Evolutionary conservation across 2,797 vertebrate genomes (phyloP).

Genomic region (Smutsia temminckii): DNA sequence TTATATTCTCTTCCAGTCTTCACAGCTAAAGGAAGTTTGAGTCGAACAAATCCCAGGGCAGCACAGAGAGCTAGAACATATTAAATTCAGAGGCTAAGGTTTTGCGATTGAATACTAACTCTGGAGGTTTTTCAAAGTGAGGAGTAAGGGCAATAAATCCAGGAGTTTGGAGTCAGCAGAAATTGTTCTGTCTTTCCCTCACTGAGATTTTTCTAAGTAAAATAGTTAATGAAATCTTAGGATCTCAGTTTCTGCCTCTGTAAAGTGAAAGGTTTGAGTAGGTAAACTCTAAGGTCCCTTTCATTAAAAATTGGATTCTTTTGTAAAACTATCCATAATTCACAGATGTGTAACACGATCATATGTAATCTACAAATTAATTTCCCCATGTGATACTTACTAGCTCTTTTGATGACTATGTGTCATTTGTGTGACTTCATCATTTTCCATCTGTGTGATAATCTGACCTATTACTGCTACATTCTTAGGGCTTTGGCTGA

Average conservation of each 20-base stretch:
- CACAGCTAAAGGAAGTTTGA: constrained; percentile 52
- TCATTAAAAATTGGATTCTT: background rate
- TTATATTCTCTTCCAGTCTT: constrained; percentile 36
- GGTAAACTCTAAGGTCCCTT: background rate
- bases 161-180: background rate
- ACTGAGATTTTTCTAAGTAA: background rate
- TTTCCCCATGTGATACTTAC: background rate
- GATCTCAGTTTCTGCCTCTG: background rate
- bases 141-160: background rate
- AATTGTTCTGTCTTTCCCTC: background rate
- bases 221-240: background rate
- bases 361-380: background rate
- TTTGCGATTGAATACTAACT: constrained; percentile 32
- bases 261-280: background rate
- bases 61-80: background rate
- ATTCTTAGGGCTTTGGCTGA: background rate
- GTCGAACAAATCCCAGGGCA: constrained; percentile 26
- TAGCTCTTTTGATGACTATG: background rate
- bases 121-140: background rate
- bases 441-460: background rate
- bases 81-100: background rate
- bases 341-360: background rate
- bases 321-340: background rate
- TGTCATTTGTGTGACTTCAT: background rate
- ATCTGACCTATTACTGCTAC: background rate